These are phyloP conservation scores for Poeciliopsis occidentalis DNA, from an alignment of 2,113 vertebrate species.

Conservation along the genomic window DNA sequence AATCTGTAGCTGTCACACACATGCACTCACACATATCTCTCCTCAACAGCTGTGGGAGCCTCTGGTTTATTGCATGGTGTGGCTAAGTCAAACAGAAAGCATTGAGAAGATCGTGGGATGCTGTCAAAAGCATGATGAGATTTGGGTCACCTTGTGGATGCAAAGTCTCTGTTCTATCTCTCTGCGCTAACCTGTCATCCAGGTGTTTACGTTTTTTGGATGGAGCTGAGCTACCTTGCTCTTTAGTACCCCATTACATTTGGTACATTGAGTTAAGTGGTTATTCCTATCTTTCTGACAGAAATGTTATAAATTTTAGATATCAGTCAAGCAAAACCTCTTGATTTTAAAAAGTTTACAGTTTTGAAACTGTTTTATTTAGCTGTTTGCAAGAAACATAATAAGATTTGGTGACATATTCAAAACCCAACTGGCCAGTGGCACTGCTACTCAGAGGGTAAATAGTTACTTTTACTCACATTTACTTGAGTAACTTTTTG, in stretches of 20 bases:
- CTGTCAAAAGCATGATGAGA: slow-evolving; percentile 26
- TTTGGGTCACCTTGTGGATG: slow-evolving; percentile 35
- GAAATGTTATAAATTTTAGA: background rate
- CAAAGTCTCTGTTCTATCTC: background rate
- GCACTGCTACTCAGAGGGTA: background rate
- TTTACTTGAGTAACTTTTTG: no score
- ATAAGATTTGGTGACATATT: background rate
- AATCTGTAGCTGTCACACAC: slow-evolving; percentile 65
- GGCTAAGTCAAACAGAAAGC: slow-evolving; percentile 67
- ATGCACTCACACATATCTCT: slow-evolving; percentile 39
- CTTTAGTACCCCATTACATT: background rate
- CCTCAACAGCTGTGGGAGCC: slow-evolving; percentile 42
- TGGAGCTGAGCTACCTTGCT: background rate
- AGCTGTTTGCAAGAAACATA: background rate
- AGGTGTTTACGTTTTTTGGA: background rate
- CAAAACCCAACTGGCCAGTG: background rate
- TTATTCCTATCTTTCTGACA: background rate
- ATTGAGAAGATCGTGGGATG: slow-evolving; percentile 60
- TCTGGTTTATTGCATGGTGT: slow-evolving; percentile 35
- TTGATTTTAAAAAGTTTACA: background rate
- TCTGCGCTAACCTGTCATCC: slow-evolving; percentile 3
- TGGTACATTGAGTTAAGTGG: background rate
- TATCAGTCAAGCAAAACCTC: no score
- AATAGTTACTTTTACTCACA: no score
- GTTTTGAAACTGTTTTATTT: background rate